These are phyloP conservation scores for Onchidella celtica DNA, from an alignment of 2,888 invertebrate species.

Conservation along the genomic window DNA sequence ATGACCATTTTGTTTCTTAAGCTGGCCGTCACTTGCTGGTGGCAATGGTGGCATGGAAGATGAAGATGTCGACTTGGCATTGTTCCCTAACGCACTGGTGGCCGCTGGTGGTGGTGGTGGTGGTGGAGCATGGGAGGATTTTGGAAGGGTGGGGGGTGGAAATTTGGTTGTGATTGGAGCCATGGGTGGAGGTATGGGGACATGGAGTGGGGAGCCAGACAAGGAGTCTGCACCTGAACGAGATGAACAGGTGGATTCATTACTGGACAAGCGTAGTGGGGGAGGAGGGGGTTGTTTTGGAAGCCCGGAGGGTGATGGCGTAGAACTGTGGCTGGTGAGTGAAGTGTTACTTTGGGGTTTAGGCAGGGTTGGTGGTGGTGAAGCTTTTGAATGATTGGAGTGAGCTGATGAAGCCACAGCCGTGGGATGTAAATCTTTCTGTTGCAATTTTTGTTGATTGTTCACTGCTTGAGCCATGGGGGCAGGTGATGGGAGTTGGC, in stretches of 20 bases:
- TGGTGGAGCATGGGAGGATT: constrained; percentile 43
- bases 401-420: constrained; percentile 2
- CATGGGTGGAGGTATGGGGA: constrained; percentile 56
- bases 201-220: constrained; percentile 50
- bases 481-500: constrained; percentile 21
- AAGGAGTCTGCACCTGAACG: constrained; percentile 43
- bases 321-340: constrained; percentile 22
- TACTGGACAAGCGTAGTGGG: constrained; percentile 44
- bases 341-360: constrained; percentile 40
- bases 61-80: constrained; percentile 19
- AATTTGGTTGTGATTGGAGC: constrained; percentile 52
- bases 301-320: constrained; percentile 39
- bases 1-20: constrained; percentile 12
- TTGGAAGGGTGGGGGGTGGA: constrained; percentile 53
- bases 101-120: neutral
- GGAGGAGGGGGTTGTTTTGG: constrained; percentile 52
- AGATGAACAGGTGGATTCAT: constrained; percentile 55
- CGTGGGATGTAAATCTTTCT: neutral
- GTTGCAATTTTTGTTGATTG: constrained; percentile 9
- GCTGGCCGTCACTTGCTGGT: constrained; percentile 6
- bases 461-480: constrained; percentile 12
- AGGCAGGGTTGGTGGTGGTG: constrained; percentile 52
- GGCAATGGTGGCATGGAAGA: constrained; percentile 20
- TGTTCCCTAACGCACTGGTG: neutral
- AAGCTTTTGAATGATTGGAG: constrained; percentile 37